Conservation (phyloP, 2,797 vertebrate genomes). For the Galagoides demidoff region DNA sequence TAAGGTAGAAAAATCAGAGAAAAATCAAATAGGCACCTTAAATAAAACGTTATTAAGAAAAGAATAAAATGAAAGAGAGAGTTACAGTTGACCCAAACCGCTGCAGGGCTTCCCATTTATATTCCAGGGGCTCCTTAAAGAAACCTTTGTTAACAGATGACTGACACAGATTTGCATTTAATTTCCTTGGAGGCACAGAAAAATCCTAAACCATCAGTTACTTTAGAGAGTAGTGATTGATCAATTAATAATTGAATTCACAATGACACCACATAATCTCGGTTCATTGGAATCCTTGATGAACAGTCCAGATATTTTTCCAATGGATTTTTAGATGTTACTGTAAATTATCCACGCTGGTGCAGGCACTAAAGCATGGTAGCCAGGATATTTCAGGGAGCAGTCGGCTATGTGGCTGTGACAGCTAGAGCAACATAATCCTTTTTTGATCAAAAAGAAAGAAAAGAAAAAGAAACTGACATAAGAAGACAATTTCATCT, state of each 20-base stretch:
- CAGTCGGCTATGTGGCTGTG: not conserved
- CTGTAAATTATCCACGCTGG: not conserved
- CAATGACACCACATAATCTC: conserved; percentile 60
- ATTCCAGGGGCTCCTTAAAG: conserved; percentile 56
- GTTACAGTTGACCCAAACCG: not conserved
- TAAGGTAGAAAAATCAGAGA: conserved; percentile 46
- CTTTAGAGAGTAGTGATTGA: conserved; percentile 44
- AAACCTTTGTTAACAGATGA: conserved; percentile 47
- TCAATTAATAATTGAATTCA: conserved; percentile 74
- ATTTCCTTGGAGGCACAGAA: conserved; percentile 67
- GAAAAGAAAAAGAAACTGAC: not conserved
- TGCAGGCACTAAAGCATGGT: not conserved
- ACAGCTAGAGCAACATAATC: not conserved
- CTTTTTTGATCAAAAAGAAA: not conserved
- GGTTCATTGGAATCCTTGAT: conserved; percentile 3
- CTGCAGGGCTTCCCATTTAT: not conserved
- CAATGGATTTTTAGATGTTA: conserved; percentile 39
- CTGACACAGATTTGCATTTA: conserved; percentile 72
- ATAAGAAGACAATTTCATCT: not conserved
- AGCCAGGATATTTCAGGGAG: not conserved
- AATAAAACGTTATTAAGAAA: conserved; percentile 41
- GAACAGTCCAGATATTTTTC: conserved; percentile 36
- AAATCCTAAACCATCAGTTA: conserved; percentile 69
- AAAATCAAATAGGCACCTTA: conserved; percentile 55
- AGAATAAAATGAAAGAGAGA: conserved; percentile 24